Percentiles rank a stretch among this genome's conserved stretches.
Evolutionary conservation across 2,888 invertebrate species (phyloP).

Genomic region (Parelbella ahira): DNA sequence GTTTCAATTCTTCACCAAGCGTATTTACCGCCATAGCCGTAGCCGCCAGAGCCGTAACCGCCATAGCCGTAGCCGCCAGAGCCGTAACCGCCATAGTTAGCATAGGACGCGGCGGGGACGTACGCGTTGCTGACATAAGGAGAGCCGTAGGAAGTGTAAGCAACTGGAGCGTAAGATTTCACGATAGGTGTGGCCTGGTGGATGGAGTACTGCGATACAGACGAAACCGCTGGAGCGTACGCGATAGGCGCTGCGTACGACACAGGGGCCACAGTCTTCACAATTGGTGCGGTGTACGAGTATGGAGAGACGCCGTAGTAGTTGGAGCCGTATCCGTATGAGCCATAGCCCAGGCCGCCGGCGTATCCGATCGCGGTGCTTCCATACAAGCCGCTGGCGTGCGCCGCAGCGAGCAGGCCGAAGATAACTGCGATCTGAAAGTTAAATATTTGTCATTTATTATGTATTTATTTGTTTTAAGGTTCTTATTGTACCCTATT

Average conservation of each 20-base stretch:
- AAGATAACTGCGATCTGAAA: conserved; percentile 10
- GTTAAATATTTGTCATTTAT: too few species aligned
- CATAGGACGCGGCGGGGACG: conserved; percentile 35
- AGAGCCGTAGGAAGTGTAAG: conserved; percentile 36
- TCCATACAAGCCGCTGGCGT: conserved; percentile 12
- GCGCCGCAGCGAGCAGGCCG: conserved; percentile 6
- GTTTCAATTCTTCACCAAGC: conserved; percentile 50
- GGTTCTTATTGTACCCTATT: too few species aligned
- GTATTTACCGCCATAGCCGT: conserved; percentile 42
- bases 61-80: conserved; percentile 35
- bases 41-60: conserved; percentile 35
- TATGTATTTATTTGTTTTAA: too few species aligned
- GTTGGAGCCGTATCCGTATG: conserved; percentile 34
- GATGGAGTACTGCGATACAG: conserved; percentile 49
- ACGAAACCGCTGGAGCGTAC: conserved; percentile 40
- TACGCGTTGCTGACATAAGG: conserved; percentile 27
- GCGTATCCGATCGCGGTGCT: conserved; percentile 11
- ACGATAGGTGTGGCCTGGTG: conserved; percentile 44
- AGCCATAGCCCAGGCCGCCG: conserved; percentile 29
- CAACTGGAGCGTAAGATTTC: conserved; percentile 41
- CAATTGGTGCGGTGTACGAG: conserved; percentile 37
- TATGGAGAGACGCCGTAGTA: conserved; percentile 28
- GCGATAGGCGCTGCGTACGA: conserved; percentile 30
- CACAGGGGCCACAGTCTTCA: conserved; percentile 16
- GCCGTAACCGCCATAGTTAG: conserved; percentile 37